These are phyloP conservation scores for Malurus alboscapulatus DNA, from an alignment of 2,113 vertebrate genomes.

Conservation along the genomic window DNA sequence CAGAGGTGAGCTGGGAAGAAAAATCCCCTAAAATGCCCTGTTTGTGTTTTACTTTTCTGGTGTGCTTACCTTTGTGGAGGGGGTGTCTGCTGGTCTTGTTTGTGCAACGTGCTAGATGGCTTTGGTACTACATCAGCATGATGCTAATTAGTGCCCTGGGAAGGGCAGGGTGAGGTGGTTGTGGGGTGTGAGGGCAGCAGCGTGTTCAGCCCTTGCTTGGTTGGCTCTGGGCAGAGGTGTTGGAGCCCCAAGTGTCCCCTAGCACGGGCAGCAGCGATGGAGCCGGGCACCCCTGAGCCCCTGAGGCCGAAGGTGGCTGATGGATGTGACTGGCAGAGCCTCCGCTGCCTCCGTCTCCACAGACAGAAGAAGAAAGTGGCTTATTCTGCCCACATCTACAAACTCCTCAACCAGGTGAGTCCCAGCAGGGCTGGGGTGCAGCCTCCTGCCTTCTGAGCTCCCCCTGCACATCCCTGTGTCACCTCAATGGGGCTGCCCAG, in stretches of 20 bases:
- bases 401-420: background rate
- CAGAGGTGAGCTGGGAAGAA: background rate
- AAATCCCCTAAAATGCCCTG: rapidly evolving
- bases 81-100: rapidly evolving
- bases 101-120: rapidly evolving
- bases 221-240: background rate
- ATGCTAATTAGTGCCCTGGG: background rate
- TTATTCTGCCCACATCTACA: background rate
- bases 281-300: rapidly evolving
- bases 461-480: rapidly evolving
- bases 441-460: rapidly evolving
- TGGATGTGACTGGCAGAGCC: background rate
- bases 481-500: background rate
- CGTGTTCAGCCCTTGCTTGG: rapidly evolving
- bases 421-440: rapidly evolving
- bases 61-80: rapidly evolving
- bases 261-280: rapidly evolving
- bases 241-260: rapidly evolving
- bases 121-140: background rate
- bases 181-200: background rate
- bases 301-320: rapidly evolving
- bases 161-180: rapidly evolving
- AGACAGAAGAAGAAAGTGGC: conserved; percentile 30
- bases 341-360: background rate
- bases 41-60: background rate